Conservation (phyloP, 2,113 vertebrate species). For the Dicaeum eximium region DNA sequence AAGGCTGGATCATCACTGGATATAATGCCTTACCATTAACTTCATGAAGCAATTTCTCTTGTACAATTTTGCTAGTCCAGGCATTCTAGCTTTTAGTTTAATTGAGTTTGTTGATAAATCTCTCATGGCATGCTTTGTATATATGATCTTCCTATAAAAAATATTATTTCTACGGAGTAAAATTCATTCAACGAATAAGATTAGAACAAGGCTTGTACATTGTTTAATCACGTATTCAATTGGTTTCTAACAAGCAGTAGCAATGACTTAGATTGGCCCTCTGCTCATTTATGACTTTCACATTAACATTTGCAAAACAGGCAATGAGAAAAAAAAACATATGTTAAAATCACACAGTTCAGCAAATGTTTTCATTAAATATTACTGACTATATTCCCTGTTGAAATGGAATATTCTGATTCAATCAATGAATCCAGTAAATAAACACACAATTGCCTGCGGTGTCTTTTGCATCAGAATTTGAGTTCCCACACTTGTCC, state of each 20-base stretch:
- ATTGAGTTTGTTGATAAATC: slow-evolving; percentile 58
- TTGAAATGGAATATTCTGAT: background rate
- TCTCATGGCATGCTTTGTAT: background rate
- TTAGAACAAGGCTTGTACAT: background rate
- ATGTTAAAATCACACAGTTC: background rate
- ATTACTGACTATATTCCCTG: background rate
- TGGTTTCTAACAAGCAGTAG: background rate
- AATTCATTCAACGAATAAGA: background rate
- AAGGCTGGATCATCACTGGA: background rate
- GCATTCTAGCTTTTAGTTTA: slow-evolving; percentile 42
- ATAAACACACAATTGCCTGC: background rate
- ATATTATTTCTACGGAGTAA: background rate
- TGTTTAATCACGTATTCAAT: background rate
- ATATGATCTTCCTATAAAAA: background rate
- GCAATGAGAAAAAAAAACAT: background rate
- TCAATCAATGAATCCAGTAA: background rate
- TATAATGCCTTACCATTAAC: background rate
- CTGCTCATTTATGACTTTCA: background rate
- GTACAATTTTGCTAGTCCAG: background rate
- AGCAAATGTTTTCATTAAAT: background rate
- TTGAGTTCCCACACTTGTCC: background rate
- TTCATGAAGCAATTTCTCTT: slow-evolving; percentile 16
- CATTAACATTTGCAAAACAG: background rate
- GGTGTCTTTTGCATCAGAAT: background rate
- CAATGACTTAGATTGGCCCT: background rate